Evolutionary conservation across 1,140 invertebrate species (phyloP), one percentile per base, ranked within the genome.

Genomic region (Homalodisca vitripennis): DNA sequence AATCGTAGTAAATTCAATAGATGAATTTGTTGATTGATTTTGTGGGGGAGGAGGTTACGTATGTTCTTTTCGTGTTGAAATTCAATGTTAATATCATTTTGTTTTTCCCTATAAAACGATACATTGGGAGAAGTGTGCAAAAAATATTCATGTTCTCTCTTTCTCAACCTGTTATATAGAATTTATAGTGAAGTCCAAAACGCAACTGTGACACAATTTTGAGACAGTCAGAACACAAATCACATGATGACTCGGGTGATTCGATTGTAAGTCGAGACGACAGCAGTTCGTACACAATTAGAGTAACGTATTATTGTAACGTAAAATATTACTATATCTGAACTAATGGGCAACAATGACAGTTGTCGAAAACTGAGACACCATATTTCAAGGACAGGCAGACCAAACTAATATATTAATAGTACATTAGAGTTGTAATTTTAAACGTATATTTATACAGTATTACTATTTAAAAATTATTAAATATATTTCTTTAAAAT

Each of bases 391-490:
- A 22, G 24, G n/a, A 34, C 31, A 22, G 24, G 14, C 68, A 72
- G 62, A 46, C 62, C 34, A 64, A 32, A 41, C 62, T 64, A 64
- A 22, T 60, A 60, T 64, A 34, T 31, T n/a, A n/a, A n/a, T 64
- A 64, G 62, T 64, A 64, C 62, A 29, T 64, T 64, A 62, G 20
- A 34, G 27, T 34, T 64, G 62, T 34, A 64, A 34, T 69, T 72
- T 72, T 41, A 69, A 66, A 71, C 32, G 34, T 72, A 72, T 72
- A 72, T 72, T 72, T 72, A 72, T 72, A 72, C 70, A 72, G 70
- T 71, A 71, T 71, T 72, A 68, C 17, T 63, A 60, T 71, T 67
- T 46, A 69, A 60, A 30, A 63, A 71, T 68, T 63, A 70, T 51
- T 67, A 70, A 62, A 68, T 60, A 68, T 68, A 53, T 70, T 26